phyloP scores from a whole-genome alignment of 23 tunicate genomes.

The Trididemnum miniatum region DNA sequence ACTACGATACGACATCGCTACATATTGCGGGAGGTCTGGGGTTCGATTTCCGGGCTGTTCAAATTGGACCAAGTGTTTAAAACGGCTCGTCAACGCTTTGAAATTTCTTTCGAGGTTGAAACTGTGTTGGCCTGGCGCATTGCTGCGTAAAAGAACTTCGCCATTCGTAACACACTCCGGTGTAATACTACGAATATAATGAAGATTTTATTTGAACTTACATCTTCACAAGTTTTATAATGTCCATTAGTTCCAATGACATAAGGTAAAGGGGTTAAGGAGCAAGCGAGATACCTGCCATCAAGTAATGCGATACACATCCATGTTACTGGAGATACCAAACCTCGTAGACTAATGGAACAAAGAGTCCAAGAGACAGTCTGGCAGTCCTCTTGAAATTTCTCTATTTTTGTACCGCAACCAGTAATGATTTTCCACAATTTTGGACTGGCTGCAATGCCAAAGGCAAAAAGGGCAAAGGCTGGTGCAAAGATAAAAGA shows the following conservation, averaged over 20 bases:
- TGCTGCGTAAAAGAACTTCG: too few relatives aligned
- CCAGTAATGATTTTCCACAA: slow-evolving; percentile 61
- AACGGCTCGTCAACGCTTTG: too few relatives aligned
- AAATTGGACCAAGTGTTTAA: too few relatives aligned
- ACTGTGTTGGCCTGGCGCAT: too few relatives aligned
- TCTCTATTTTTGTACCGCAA: background rate
- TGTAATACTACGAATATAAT: too few relatives aligned
- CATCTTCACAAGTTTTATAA: background rate
- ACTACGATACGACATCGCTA: too few relatives aligned
- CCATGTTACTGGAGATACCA: slow-evolving; percentile 65
- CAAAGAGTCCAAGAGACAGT: background rate
- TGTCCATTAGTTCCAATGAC: background rate
- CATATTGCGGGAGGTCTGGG: too few relatives aligned
- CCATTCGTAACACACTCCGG: too few relatives aligned
- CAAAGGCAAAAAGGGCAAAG: slow-evolving; percentile 33
- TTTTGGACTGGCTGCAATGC: slow-evolving; percentile 34
- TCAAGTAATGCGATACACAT: slow-evolving; percentile 42
- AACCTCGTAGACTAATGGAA: background rate
- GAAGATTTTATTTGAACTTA: background rate
- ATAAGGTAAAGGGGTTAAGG: slow-evolving; percentile 52
- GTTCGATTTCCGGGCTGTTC: too few relatives aligned
- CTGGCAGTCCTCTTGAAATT: background rate
- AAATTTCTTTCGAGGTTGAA: too few relatives aligned
- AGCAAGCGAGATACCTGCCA: slow-evolving; percentile 57
- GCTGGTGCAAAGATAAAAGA: slow-evolving; percentile 48